Evolutionary conservation across 92 coral and sea anemone genomes (phyloP).

Genomic region (Epizoanthus scotinus): DNA sequence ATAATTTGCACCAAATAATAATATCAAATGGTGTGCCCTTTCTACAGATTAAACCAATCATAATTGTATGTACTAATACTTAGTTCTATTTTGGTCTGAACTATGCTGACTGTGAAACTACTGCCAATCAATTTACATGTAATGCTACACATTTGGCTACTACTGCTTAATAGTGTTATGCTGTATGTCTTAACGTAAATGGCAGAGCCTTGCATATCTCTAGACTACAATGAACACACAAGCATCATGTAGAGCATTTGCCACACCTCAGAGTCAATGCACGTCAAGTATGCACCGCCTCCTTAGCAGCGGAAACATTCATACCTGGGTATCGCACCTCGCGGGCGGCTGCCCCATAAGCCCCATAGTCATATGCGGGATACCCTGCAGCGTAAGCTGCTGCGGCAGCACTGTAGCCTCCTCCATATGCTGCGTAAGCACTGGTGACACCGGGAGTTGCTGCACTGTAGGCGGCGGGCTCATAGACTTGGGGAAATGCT

Average conservation of each 20-base stretch:
- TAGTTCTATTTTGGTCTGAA: not conserved
- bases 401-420: conserved; percentile 60
- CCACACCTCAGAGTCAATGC: conserved; percentile 11
- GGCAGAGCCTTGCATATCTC: conserved; percentile 41
- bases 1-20: no score
- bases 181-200: not conserved
- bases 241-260: not conserved
- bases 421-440: conserved; percentile 68
- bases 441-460: conserved; percentile 66
- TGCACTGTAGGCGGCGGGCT: conserved; percentile 74
- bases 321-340: conserved; percentile 91
- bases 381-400: conserved; percentile 67
- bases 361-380: conserved; percentile 68
- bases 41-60: no score
- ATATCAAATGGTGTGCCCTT: no score
- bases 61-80: no score
- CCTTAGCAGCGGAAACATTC: conserved; percentile 66
- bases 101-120: conserved; percentile 1
- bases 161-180: not conserved
- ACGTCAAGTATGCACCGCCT: conserved; percentile 66
- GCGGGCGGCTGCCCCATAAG: conserved; percentile 64
- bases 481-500: conserved; percentile 78
- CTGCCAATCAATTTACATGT: not conserved
- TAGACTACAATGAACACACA: not conserved
- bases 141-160: not conserved